Conservation (phyloP, 1,140 invertebrate genomes). For the Drosophila bocki region DNA sequence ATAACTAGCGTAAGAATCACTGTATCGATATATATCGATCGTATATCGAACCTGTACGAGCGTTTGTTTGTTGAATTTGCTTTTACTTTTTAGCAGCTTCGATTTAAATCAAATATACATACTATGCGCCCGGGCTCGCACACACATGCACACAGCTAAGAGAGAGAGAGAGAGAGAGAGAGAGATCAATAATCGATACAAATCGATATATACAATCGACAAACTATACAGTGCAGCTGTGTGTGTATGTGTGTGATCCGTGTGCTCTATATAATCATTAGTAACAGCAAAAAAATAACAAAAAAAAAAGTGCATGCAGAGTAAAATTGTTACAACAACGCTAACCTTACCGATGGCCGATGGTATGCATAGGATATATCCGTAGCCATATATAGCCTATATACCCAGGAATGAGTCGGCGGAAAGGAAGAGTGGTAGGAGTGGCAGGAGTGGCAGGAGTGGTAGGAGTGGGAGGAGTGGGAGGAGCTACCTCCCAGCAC, state of each 20-base stretch:
- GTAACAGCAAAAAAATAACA: constrained; percentile 17
- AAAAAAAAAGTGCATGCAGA: constrained; percentile 16
- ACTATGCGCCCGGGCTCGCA: constrained; percentile 35
- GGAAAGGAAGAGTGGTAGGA: background rate
- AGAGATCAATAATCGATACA: background rate
- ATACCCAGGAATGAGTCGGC: constrained; percentile 7
- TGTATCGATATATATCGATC: constrained; percentile 46
- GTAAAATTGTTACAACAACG: constrained; percentile 38
- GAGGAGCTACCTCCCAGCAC: constrained; percentile 22
- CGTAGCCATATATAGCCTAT: constrained; percentile 19
- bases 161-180: background rate
- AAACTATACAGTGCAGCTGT: constrained; percentile 7
- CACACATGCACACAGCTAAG: constrained; percentile 9
- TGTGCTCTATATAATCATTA: constrained; percentile 75
- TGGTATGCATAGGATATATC: constrained; percentile 4
- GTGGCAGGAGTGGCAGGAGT: background rate
- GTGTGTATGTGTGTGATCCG: constrained; percentile 23
- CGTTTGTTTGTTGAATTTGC: constrained; percentile 82
- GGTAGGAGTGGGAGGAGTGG: background rate
- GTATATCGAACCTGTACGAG: constrained; percentile 20
- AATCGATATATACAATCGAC: background rate
- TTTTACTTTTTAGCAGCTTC: constrained; percentile 80
- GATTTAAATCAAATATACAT: constrained; percentile 82
- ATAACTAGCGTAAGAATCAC: constrained; percentile 43
- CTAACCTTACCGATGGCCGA: constrained; percentile 22